Percentiles rank a stretch among this genome's conserved stretches.
These are phyloP conservation scores for Bungarus multicinctus DNA, from an alignment of 2,113 vertebrate species.

Conservation along the genomic window DNA sequence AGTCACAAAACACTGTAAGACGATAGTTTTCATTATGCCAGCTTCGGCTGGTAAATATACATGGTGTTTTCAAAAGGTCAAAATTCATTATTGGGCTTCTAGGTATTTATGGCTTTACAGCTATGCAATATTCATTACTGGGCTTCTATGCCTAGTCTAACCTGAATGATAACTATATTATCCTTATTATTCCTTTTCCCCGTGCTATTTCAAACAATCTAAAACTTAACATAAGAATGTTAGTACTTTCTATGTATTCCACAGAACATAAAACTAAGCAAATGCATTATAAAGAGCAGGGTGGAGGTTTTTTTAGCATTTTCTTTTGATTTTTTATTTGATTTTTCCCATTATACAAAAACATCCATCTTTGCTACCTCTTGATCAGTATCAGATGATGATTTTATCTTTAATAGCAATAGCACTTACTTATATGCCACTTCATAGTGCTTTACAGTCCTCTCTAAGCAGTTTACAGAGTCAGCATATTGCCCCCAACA, in stretches of 20 bases:
- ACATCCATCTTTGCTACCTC: no score
- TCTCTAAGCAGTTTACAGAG: not conserved
- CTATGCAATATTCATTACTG: not conserved
- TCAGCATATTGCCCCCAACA: not conserved
- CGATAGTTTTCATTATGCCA: slow-evolving; percentile 15
- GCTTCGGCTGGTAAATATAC: not conserved
- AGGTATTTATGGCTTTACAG: not conserved
- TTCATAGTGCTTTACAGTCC: not conserved
- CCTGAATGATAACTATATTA: not conserved
- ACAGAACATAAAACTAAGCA: not conserved
- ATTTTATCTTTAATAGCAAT: not conserved
- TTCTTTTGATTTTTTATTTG: not conserved
- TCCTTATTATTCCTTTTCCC: not conserved
- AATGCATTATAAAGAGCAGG: not conserved
- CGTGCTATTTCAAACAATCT: not conserved
- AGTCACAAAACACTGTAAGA: slow-evolving; percentile 6
- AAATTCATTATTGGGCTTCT: slow-evolving; percentile 23
- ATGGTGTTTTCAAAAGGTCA: not conserved
- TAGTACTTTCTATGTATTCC: not conserved
- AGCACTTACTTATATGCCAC: not conserved
- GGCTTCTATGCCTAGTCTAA: not conserved
- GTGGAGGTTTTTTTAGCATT: not conserved
- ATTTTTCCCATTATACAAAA: not conserved
- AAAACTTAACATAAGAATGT: not conserved
- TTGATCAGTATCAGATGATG: not conserved